phyloP scores from a whole-genome alignment of 2,888 invertebrate genomes.

The Choristoneura rosaceana region DNA sequence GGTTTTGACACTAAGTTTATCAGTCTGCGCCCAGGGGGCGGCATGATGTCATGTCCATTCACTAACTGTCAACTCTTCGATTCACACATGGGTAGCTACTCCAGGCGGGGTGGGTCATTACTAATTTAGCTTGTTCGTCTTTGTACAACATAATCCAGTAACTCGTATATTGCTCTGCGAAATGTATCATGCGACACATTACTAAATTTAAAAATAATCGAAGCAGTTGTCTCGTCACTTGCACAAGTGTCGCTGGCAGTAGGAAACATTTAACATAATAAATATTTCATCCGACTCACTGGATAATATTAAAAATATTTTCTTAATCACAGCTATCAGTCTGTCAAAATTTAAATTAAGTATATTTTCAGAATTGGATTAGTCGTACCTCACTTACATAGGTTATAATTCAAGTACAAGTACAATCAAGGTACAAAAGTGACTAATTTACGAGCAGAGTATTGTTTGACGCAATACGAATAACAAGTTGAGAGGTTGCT shows the following conservation, averaged over 20 bases:
- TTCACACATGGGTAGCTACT: slow-evolving; percentile 56
- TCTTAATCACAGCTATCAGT: slow-evolving; percentile 86
- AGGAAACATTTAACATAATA: slow-evolving; percentile 83
- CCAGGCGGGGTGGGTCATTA: slow-evolving; percentile 64
- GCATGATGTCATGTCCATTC: slow-evolving; percentile 62
- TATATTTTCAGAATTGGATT: slow-evolving; percentile 84
- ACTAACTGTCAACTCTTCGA: slow-evolving; percentile 51
- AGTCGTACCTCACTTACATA: slow-evolving; percentile 80
- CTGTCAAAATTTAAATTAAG: slow-evolving; percentile 86
- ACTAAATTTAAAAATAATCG: slow-evolving; percentile 72
- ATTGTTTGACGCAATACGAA: slow-evolving; percentile 74
- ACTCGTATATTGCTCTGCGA: slow-evolving; percentile 55
- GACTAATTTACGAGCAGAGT: slow-evolving; percentile 83
- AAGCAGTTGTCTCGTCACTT: slow-evolving; percentile 76
- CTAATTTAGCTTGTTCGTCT: slow-evolving; percentile 71
- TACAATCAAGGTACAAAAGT: slow-evolving; percentile 83
- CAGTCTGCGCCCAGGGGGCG: slow-evolving; percentile 70
- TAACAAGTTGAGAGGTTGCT: slow-evolving; percentile 69
- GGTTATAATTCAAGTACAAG: slow-evolving; percentile 79
- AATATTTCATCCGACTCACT: slow-evolving; percentile 85
- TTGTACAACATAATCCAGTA: slow-evolving; percentile 66
- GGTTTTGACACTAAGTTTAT: slow-evolving; percentile 72
- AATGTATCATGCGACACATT: slow-evolving; percentile 62
- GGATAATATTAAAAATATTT: slow-evolving; percentile 86
- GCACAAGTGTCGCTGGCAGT: slow-evolving; percentile 76